Percentiles rank a stretch among this genome's conserved stretches.
Evolutionary conservation across 2,888 invertebrate genomes (phyloP).

Genomic region (Oxytorus armatus): DNA sequence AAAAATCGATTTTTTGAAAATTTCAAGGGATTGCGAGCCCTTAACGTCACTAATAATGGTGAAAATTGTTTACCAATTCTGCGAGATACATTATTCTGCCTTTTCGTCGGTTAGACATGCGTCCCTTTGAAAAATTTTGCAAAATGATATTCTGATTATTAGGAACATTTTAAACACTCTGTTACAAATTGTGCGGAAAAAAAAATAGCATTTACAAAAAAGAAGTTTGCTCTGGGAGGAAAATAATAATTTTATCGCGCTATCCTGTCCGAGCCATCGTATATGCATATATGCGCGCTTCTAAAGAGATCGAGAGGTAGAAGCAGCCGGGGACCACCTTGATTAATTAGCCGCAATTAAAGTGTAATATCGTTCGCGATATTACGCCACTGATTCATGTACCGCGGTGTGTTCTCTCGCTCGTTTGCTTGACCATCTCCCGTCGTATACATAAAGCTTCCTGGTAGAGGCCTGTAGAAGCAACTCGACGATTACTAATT

Average conservation of each 20-base stretch:
- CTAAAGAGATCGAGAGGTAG: slow-evolving; percentile 38
- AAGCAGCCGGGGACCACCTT: slow-evolving; percentile 55
- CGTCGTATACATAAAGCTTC: slow-evolving; percentile 36
- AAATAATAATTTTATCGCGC: slow-evolving; percentile 8
- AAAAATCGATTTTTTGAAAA: too few species aligned
- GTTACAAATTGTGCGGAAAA: too few species aligned
- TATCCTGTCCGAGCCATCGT: neutral
- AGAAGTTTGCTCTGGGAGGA: neutral
- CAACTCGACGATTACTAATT: slow-evolving; percentile 57
- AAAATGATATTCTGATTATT: too few species aligned
- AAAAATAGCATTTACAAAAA: too few species aligned
- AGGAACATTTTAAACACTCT: too few species aligned
- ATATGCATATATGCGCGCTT: slow-evolving; percentile 9
- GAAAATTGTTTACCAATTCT: too few species aligned
- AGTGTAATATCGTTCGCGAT: slow-evolving; percentile 65
- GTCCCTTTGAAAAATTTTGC: too few species aligned
- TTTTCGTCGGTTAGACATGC: too few species aligned
- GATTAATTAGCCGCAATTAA: slow-evolving; percentile 69
- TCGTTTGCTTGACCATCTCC: neutral
- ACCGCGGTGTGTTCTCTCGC: slow-evolving; percentile 9
- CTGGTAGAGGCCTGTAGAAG: slow-evolving; percentile 38
- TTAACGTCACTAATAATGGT: too few species aligned
- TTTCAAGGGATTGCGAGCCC: too few species aligned
- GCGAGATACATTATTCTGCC: too few species aligned
- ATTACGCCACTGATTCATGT: slow-evolving; percentile 64